A percentile compares a stretch with the other conserved stretches of the same genome.
phyloP scores from a whole-genome alignment of 2,888 invertebrate genomes.

The Apotomis capreana region DNA sequence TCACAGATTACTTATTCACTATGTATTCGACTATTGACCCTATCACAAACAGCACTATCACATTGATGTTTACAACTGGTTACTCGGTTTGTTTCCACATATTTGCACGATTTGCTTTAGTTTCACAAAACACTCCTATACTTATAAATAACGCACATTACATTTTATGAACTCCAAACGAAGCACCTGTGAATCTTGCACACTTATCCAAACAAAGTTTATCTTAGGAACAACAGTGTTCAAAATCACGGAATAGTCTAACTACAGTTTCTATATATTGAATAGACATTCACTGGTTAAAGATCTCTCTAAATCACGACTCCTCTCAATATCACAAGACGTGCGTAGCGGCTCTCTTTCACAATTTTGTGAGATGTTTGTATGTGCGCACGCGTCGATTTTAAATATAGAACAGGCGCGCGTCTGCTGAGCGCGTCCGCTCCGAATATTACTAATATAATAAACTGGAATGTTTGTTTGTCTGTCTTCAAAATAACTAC shows the following conservation, averaged over 20 bases:
- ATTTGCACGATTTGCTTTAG: neutral
- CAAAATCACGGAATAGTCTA: neutral
- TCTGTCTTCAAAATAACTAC: constrained; percentile 25
- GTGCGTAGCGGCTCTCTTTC: constrained; percentile 69
- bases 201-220: no score
- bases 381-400: constrained; percentile 70
- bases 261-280: neutral
- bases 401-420: constrained; percentile 71
- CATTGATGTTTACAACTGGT: neutral
- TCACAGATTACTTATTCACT: constrained; percentile 48
- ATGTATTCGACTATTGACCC: constrained; percentile 12
- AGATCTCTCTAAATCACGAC: constrained; percentile 28
- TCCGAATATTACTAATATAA: constrained; percentile 56
- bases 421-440: constrained; percentile 71
- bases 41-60: neutral
- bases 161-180: no score
- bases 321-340: constrained; percentile 45
- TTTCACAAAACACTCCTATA: neutral
- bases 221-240: neutral
- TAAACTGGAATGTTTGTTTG: constrained; percentile 41
- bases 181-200: no score
- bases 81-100: neutral
- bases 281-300: neutral
- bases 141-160: no score
- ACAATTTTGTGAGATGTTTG: constrained; percentile 73